These are phyloP conservation scores for Microplitis mediator DNA, from an alignment of 1,140 invertebrate species.

Conservation along the genomic window DNA sequence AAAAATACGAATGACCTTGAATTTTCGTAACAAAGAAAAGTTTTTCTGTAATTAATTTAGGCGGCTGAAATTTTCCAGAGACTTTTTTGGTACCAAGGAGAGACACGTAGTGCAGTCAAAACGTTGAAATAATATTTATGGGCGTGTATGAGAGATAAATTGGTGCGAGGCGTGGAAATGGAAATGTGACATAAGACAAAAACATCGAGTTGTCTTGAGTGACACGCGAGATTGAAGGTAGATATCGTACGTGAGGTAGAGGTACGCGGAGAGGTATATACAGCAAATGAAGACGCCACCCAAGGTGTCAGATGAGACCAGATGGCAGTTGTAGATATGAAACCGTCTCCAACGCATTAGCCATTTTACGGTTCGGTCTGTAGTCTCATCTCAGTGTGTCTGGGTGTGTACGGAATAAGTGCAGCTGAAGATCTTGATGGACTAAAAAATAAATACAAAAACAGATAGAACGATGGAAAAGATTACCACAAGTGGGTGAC, in stretches of 20 bases:
- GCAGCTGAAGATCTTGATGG: conserved; percentile 14
- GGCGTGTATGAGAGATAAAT: conserved; percentile 32
- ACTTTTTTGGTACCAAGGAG: too few species aligned
- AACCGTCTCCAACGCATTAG: conserved; percentile 44
- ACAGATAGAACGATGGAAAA: conserved; percentile 1
- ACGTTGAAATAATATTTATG: too few species aligned
- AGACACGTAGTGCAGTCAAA: too few species aligned
- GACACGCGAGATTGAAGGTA: conserved; percentile 34
- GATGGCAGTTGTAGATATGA: conserved; percentile 29
- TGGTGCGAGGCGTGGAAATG: conserved; percentile 39
- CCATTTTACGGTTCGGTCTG: conserved; percentile 37
- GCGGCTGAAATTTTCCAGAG: too few species aligned
- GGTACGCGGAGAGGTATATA: conserved; percentile 46
- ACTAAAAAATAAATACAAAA: background rate
- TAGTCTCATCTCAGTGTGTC: background rate
- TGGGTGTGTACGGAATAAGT: background rate
- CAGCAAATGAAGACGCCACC: conserved; percentile 55
- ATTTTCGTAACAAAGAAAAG: too few species aligned
- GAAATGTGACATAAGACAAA: conserved; percentile 50
- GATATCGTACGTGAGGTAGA: conserved; percentile 35
- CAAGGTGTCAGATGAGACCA: conserved; percentile 51
- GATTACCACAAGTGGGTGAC: conserved; percentile 43
- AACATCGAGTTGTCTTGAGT: conserved; percentile 32
- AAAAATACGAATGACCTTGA: too few species aligned
- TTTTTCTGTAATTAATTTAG: too few species aligned